phyloP scores from a whole-genome alignment of 2,113 vertebrate genomes.

The Noctilio leporinus region DNA sequence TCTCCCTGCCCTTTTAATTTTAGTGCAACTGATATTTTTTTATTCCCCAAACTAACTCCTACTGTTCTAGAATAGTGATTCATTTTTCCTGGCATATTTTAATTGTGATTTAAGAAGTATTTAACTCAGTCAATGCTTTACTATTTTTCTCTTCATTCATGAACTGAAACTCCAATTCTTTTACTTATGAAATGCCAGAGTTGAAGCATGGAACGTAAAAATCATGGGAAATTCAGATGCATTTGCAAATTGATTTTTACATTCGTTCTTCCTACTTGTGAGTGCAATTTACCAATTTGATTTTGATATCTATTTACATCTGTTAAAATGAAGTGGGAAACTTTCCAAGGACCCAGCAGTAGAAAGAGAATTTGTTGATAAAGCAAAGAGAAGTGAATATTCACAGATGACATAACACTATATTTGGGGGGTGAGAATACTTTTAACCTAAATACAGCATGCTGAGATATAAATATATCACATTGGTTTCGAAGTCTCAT shows the following conservation, averaged over 20 bases:
- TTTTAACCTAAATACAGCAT: neutral
- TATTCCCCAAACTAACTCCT: neutral
- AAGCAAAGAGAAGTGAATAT: neutral
- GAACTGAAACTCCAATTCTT: neutral
- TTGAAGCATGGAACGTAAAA: neutral
- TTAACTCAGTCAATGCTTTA: conserved; percentile 42
- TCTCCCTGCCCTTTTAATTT: neutral
- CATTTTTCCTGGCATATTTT: conserved; percentile 3
- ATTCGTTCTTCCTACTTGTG: neutral
- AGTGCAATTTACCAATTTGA: neutral
- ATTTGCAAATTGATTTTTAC: neutral
- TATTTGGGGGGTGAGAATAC: neutral
- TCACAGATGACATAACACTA: neutral
- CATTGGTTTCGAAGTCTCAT: neutral
- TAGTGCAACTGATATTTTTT: neutral
- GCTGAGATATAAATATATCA: neutral
- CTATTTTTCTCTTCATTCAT: conserved; percentile 19
- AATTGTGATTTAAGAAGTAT: neutral
- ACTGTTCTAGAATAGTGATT: conserved; percentile 14
- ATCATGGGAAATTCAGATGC: neutral
- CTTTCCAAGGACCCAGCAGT: neutral
- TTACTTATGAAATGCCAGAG: neutral
- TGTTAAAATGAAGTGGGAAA: neutral
- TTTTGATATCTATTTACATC: neutral
- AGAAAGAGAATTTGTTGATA: neutral